Evolutionary conservation across 2,888 invertebrate species (phyloP).

Genomic region (Cremastinae sp.): DNA sequence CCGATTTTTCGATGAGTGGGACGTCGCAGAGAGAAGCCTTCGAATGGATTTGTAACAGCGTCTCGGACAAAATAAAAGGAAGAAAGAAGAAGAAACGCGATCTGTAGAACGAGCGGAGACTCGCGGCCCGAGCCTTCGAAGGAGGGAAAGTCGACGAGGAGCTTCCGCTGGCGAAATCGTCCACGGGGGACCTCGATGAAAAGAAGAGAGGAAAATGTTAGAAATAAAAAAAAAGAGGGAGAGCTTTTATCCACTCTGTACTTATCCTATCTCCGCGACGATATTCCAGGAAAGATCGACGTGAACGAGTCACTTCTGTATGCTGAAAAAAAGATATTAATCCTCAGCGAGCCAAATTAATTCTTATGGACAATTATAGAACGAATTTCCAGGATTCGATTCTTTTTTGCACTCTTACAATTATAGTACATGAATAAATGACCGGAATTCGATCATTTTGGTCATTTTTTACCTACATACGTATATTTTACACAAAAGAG

Average conservation of each 20-base stretch:
- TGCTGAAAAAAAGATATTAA: not conserved
- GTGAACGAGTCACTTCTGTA: no score
- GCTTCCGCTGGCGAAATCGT: conserved; percentile 33
- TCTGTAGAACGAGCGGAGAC: not conserved
- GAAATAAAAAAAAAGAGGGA: no score
- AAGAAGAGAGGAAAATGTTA: not conserved
- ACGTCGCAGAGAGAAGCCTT: conserved; percentile 5
- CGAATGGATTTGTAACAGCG: conserved; percentile 30
- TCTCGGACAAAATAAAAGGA: conserved; percentile 14
- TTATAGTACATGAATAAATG: no score
- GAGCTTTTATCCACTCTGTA: conserved; percentile 20
- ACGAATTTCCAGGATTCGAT: no score
- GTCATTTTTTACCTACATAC: no score
- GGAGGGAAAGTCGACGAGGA: conserved; percentile 26
- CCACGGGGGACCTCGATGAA: conserved; percentile 22
- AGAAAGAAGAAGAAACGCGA: not conserved
- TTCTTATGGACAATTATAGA: not conserved
- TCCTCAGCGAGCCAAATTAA: not conserved
- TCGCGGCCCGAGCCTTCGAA: conserved; percentile 11
- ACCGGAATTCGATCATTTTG: no score
- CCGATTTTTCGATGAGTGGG: conserved; percentile 24
- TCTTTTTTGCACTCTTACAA: no score
- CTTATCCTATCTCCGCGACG: conserved; percentile 3
- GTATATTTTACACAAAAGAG: no score
- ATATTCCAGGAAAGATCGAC: not conserved